These are phyloP conservation scores for Callyntrura guangdongensis DNA, from an alignment of 2,888 invertebrate genomes.

Conservation along the genomic window DNA sequence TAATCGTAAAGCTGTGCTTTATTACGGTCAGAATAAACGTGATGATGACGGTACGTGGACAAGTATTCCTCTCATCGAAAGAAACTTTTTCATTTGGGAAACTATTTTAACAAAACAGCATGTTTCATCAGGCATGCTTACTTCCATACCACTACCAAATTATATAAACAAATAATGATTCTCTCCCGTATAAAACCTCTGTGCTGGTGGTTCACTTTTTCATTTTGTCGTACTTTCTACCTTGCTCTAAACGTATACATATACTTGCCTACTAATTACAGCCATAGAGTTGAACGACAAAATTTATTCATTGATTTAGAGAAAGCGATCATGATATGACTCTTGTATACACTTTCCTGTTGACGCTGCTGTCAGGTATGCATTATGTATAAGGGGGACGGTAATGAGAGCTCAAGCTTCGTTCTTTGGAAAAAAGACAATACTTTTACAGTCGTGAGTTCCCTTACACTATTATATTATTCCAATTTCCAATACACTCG, in stretches of 20 bases:
- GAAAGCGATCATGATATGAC: neutral
- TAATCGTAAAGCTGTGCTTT: no score
- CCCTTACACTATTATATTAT: no score
- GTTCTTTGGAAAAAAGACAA: neutral
- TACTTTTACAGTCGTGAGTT: neutral
- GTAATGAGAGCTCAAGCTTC: neutral
- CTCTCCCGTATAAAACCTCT: neutral
- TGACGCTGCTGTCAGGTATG: neutral
- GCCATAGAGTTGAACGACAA: neutral
- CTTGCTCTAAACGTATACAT: neutral
- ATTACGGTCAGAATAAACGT: no score
- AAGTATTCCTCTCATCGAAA: no score
- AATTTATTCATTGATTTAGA: slow-evolving; percentile 62
- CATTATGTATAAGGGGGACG: neutral
- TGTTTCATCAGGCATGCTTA: no score
- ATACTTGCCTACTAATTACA: neutral
- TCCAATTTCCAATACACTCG: neutral
- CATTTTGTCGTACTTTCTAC: no score
- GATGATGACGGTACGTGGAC: no score
- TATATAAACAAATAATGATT: no score
- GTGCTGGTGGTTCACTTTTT: no score
- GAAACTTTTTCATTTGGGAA: no score
- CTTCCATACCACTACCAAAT: neutral
- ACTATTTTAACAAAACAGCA: neutral
- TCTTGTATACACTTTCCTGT: neutral